Conservation (phyloP, 2,113 vertebrate species). For the Chelonoidis abingdonii region DNA sequence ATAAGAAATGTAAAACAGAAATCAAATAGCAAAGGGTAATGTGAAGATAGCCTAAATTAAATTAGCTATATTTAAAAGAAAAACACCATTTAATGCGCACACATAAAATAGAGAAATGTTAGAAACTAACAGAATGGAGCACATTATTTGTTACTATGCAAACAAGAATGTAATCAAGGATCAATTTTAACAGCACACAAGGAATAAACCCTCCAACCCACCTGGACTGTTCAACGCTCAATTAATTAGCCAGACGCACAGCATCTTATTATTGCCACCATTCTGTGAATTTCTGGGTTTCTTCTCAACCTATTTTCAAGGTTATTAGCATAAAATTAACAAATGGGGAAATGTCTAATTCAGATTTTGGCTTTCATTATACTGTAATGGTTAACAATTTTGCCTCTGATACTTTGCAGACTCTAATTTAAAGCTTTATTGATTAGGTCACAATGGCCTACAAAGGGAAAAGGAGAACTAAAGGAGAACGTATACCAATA, state of each 20-base stretch:
- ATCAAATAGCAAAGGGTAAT: background rate
- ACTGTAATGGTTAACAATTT: background rate
- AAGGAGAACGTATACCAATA: background rate
- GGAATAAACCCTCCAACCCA: constrained; percentile 74
- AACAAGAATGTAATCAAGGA: constrained; percentile 45
- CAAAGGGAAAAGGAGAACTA: background rate
- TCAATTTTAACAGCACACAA: constrained; percentile 70
- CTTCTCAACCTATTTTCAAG: constrained; percentile 59
- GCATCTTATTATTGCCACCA: constrained; percentile 59
- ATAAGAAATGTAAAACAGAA: background rate
- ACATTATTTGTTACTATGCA: constrained; percentile 19
- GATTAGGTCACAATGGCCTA: background rate
- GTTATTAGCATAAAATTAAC: constrained; percentile 72
- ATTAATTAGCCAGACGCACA: constrained; percentile 72
- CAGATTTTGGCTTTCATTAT: constrained; percentile 6
- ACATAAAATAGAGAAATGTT: background rate
- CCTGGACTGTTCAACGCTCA: constrained; percentile 79
- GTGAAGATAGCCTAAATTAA: background rate
- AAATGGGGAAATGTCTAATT: constrained; percentile 54
- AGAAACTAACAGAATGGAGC: background rate
- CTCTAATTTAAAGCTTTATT: background rate
- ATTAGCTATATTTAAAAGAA: background rate
- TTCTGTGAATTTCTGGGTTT: constrained; percentile 72
- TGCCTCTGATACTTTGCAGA: background rate
- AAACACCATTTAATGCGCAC: background rate